Percentiles rank a stretch among this genome's conserved stretches.
phyloP scores from a whole-genome alignment of 2,113 vertebrate species.

The Pangasianodon hypophthalmus region DNA sequence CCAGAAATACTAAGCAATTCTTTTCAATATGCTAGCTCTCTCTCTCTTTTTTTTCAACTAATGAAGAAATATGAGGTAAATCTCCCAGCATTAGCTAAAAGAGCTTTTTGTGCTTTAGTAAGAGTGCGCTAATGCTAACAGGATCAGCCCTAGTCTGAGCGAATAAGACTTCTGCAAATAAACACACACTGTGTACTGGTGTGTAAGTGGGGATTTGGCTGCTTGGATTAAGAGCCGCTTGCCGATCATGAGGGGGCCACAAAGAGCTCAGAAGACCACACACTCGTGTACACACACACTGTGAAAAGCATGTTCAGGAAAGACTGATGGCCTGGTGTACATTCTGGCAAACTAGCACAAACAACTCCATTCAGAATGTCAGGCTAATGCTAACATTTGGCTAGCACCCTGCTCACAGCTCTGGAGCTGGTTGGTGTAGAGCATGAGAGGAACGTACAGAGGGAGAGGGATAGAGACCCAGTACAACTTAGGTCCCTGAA shows the following conservation, averaged over 20 bases:
- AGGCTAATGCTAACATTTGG: constrained; percentile 40
- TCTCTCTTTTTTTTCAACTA: background rate
- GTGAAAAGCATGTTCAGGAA: constrained; percentile 26
- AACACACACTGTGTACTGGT: constrained; percentile 36
- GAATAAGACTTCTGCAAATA: constrained; percentile 34
- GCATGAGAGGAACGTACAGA: background rate
- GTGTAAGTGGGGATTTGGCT: constrained; percentile 45
- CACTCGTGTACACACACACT: constrained; percentile 2
- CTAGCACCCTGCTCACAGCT: constrained; percentile 13
- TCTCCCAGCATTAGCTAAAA: constrained; percentile 7
- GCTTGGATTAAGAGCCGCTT: constrained; percentile 44
- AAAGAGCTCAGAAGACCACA: constrained; percentile 39
- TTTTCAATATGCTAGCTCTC: background rate
- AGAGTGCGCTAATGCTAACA: constrained; percentile 18
- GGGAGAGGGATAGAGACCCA: background rate
- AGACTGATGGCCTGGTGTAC: constrained; percentile 15
- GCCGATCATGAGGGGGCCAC: constrained; percentile 38
- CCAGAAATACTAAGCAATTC: background rate
- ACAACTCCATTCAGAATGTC: constrained; percentile 45
- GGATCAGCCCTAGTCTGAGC: constrained; percentile 14
- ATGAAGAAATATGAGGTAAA: constrained; percentile 22
- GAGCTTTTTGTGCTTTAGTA: constrained; percentile 33
- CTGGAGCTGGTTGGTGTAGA: background rate
- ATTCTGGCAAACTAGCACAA: constrained; percentile 52
- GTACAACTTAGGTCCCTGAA: background rate